Evolutionary conservation across 1,140 invertebrate species (phyloP), one percentile per base, ranked within the genome.

Genomic region (Bombus soroeensis): DNA sequence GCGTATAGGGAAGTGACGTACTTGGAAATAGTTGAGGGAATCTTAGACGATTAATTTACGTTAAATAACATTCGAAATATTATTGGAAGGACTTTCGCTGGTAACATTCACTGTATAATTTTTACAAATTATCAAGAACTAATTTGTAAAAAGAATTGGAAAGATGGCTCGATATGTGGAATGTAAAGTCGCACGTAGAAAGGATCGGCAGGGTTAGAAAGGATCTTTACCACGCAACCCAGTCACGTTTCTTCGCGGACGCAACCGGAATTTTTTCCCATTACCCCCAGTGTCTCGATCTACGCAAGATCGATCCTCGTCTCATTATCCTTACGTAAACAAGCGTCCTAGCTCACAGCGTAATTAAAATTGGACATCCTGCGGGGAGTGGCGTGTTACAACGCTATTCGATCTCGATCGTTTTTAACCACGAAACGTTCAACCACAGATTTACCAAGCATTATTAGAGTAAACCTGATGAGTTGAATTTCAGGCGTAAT

Each of bases 331-430:
- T 90, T 90, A 75, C 73, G 81, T 41, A 90, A 90, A n/a, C 59
- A 18, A 25, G 34, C 59, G 28, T 77, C 43, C 53, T 59, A 57
- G 22, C 53, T 43, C 59, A 18, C 43, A 15, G 62, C 22, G 62
- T 87, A 84, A 88, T 88, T 90, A 91, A 90, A 87, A 91, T 75
- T 78, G 66, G 62, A 84, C 66, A 73, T 83, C 59, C 18, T 25
- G 70, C 39, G 15, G 43, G 57, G 53, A 79, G 43, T 62, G 80
- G 41, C 66, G 34, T 41, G 47, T 89, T 89, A 77, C 88, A 59
- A 85, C 66, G 22, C 39, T 3, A 47, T 47, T 81, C 74, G n/a
- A 88, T 79, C 78, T 75, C 64, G 76, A 84, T 80, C 75, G 39
- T 59, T 64, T 32, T 37, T 15, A 76, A 57, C 53, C 22, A 25